Evolutionary conservation across 2,888 invertebrate genomes (phyloP), one percentile per base, ranked within the genome.

Genomic region (Eupsilia transversa): DNA sequence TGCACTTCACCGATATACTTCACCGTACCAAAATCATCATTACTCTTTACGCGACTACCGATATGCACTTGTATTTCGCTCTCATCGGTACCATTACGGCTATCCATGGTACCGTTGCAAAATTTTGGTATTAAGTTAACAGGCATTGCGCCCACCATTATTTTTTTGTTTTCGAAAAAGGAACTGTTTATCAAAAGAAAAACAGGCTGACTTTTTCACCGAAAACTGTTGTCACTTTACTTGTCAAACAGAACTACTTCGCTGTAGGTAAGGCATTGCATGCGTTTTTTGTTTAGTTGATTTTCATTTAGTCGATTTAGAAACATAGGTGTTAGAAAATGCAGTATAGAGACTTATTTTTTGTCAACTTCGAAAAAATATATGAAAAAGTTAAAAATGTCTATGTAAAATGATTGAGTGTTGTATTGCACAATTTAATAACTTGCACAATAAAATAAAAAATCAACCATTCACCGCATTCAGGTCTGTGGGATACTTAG

Each of bases 1-100:
- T 97, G 97, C 70, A 97, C 97, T 91, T 97, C 97, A 65, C 99
- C 99, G 80, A 98, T 97, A 94, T 98, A 99, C 91, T 97, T 97
- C 41, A 99, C 97, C 12, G 96, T 96, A 82, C 93, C 96, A 87
- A 95, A 95, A 90, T 96, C 94, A 75, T 95, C 93, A 80, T 91
- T 93, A 84, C 93, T 93, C 89, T 94, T 95, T 65, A 96, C 88
- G 43, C 96, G 93, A 91, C 95, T 94, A 65, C 96, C 96, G 80
- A 96, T 89, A 94, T 96, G 89, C 90, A 97, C 93, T 92, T 96
- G 91, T 90, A 95, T 90, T 88, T 96, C 94, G 90, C 93, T 82
- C 66, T 94, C 92, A 56, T 97, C 92, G 90, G 94, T 93, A 93
- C 97, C 90, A 94, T 97, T 94, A 80, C 95, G 93, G 93, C 93